Evolutionary conservation across 2,888 invertebrate species (phyloP).

Genomic region (Macropis europaea): DNA sequence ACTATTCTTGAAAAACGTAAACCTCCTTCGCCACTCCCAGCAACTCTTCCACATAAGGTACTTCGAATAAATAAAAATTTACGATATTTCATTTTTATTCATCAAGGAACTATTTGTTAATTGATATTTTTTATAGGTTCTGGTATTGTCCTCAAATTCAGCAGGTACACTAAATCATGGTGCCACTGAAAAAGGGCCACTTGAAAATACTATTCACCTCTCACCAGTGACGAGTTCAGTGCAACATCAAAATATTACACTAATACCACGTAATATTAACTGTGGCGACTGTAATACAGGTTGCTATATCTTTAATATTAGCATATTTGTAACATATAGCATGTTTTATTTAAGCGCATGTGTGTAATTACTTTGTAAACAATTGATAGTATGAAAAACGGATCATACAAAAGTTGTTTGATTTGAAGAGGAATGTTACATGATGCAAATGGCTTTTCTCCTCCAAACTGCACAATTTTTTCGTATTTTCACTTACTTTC

Average conservation of each 20-base stretch:
- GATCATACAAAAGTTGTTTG: no score
- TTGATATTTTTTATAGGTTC: conserved; percentile 36
- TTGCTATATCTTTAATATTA: conserved; percentile 18
- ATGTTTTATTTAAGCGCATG: no score
- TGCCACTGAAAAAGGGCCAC: conserved; percentile 20
- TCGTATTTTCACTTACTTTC: no score
- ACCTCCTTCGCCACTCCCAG: conserved; percentile 51
- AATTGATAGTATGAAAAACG: no score
- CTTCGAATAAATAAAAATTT: neutral
- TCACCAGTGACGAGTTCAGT: conserved; percentile 30
- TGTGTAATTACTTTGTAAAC: no score
- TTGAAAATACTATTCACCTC: conserved; percentile 35
- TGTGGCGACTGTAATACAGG: conserved; percentile 48
- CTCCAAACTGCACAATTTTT: no score
- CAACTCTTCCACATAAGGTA: conserved; percentile 56
- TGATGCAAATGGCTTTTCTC: no score
- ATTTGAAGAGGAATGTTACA: no score
- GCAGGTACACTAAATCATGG: conserved; percentile 38
- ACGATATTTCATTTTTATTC: neutral
- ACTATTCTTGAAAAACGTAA: conserved; percentile 43
- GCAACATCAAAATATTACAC: conserved; percentile 45
- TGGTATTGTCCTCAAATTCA: conserved; percentile 57
- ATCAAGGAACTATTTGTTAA: neutral
- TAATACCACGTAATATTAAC: conserved; percentile 49
- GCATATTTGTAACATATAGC: neutral